Evolutionary conservation across 2,113 vertebrate genomes (phyloP).

Genomic region (Pygathrix nemaeus): DNA sequence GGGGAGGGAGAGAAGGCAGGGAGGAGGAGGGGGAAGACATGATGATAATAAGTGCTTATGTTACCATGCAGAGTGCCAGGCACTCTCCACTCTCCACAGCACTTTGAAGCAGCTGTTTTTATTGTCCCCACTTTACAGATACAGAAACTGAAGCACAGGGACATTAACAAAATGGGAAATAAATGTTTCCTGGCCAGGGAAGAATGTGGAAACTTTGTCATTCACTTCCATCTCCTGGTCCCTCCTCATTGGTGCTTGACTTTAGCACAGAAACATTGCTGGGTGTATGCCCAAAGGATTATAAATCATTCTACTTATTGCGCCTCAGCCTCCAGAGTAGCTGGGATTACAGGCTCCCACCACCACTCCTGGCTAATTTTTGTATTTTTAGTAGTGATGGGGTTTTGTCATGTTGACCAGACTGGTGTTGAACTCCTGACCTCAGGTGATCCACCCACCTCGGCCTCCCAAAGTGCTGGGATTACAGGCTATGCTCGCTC

Average conservation of each 20-base stretch:
- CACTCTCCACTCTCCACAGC: not conserved
- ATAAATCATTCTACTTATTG: too few species aligned
- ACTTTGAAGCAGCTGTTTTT: not conserved
- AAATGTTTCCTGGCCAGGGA: not conserved
- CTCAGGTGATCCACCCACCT: too few species aligned
- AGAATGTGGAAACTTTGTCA: accelerated
- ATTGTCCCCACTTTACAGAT: not conserved
- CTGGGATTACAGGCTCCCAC: too few species aligned
- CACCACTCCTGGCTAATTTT: too few species aligned
- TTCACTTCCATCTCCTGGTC: not conserved
- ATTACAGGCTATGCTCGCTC: not conserved
- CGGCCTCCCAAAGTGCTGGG: too few species aligned
- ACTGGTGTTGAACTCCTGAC: too few species aligned
- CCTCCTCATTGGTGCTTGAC: not conserved
- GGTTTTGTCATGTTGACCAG: too few species aligned
- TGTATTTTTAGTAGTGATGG: too few species aligned
- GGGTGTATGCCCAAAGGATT: too few species aligned
- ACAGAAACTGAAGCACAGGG: not conserved
- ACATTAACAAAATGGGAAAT: not conserved
- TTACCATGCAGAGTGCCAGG: accelerated
- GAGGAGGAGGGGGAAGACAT: accelerated
- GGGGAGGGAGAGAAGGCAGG: too few species aligned
- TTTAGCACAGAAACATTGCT: not conserved
- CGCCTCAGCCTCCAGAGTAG: too few species aligned
- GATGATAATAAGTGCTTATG: accelerated